Percentiles rank a stretch among this genome's conserved stretches.
These are phyloP conservation scores for Aphidoletes aphidimyza DNA, from an alignment of 2,888 invertebrate genomes.

Conservation along the genomic window DNA sequence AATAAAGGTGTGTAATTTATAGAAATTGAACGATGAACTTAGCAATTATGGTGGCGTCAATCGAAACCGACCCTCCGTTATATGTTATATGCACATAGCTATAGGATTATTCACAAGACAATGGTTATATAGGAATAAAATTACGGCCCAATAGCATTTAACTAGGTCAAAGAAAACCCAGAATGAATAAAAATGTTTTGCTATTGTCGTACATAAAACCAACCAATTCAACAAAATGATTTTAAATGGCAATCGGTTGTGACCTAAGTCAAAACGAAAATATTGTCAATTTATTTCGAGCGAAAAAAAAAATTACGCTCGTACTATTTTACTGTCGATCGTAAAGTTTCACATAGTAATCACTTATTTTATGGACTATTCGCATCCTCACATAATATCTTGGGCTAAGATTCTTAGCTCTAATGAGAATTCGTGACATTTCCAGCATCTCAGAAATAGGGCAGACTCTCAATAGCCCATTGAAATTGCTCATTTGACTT, in stretches of 20 bases:
- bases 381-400: background rate
- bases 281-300: background rate
- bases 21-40: background rate
- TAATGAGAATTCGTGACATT: slow-evolving; percentile 20
- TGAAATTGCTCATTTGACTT: too few species aligned
- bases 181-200: too few species aligned
- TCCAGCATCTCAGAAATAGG: too few species aligned
- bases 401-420: too few species aligned
- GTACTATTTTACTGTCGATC: background rate
- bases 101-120: background rate
- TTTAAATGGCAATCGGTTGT: background rate
- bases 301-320: too few species aligned
- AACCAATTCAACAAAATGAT: background rate
- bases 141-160: slow-evolving; percentile 26
- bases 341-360: background rate
- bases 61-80: background rate
- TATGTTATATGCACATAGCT: background rate
- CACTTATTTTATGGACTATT: background rate
- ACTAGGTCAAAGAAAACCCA: background rate
- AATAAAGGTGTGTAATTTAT: background rate
- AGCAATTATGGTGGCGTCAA: background rate
- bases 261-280: background rate
- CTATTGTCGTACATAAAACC: background rate
- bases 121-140: background rate
- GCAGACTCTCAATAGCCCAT: too few species aligned